These are phyloP conservation scores for Platichthys flesus DNA, from an alignment of 2,113 vertebrate genomes.

Conservation along the genomic window DNA sequence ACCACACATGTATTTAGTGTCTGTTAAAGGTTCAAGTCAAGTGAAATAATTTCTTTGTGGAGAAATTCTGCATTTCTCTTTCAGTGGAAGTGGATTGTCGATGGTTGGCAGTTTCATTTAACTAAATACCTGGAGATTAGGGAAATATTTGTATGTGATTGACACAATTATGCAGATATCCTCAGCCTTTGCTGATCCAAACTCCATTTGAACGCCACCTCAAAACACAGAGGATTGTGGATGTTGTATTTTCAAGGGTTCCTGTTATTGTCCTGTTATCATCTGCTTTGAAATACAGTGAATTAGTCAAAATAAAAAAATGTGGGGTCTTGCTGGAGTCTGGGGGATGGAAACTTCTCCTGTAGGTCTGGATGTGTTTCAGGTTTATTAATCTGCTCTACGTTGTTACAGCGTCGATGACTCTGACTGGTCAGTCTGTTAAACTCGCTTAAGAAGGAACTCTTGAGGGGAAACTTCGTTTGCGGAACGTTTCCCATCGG, in stretches of 20 bases:
- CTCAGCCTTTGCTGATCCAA: too few relatives aligned
- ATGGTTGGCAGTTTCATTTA: not conserved
- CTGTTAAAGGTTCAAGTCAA: not conserved
- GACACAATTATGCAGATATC: too few relatives aligned
- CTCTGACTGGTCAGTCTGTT: constrained; percentile 35
- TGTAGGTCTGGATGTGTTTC: constrained; percentile 53
- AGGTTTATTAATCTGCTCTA: constrained; percentile 34
- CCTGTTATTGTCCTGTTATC: too few relatives aligned
- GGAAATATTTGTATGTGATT: not conserved
- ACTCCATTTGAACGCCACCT: too few relatives aligned
- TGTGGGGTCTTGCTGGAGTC: not conserved
- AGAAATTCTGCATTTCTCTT: not conserved
- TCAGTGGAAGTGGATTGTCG: not conserved
- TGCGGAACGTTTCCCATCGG: constrained; percentile 34
- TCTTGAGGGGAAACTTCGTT: constrained; percentile 41
- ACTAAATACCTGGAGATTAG: not conserved
- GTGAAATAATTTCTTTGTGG: too few relatives aligned
- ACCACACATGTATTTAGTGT: not conserved
- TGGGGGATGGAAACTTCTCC: constrained; percentile 34
- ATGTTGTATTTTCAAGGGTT: too few relatives aligned
- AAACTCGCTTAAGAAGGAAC: constrained; percentile 22
- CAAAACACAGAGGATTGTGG: too few relatives aligned
- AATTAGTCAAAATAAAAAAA: too few relatives aligned
- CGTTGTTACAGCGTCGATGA: constrained; percentile 20
- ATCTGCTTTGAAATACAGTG: too few relatives aligned